phyloP scores from a whole-genome alignment of 2,888 invertebrate genomes.

The Branchipolynoe longqiensis region DNA sequence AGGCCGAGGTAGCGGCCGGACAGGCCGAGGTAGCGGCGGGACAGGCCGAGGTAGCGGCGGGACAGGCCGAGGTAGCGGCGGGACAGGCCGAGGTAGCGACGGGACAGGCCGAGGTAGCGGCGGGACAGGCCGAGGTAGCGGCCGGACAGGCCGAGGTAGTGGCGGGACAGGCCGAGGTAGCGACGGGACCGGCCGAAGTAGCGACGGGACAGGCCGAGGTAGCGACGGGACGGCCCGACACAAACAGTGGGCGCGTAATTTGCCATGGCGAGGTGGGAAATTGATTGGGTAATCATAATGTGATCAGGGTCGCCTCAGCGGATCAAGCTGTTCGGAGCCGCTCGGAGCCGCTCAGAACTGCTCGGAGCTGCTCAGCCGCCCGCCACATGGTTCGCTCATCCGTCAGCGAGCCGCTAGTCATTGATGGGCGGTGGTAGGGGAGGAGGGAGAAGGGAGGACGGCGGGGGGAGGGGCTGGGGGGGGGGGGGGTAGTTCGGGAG shows the following conservation, averaged over 20 bases:
- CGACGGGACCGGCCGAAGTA: not conserved
- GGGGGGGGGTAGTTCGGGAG: not conserved
- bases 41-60: too few relatives aligned
- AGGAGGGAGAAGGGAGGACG: not conserved
- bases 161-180: not conserved
- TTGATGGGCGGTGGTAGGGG: constrained; percentile 1
- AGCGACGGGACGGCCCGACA: not conserved
- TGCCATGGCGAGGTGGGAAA: constrained; percentile 43
- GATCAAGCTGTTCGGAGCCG: constrained; percentile 24
- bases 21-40: too few relatives aligned
- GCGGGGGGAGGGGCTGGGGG: not conserved
- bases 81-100: too few relatives aligned
- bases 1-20: too few relatives aligned
- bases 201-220: too few relatives aligned
- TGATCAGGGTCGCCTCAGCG: constrained; percentile 21
- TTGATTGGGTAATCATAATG: constrained; percentile 51
- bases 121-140: too few relatives aligned
- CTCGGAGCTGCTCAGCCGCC: constrained; percentile 3
- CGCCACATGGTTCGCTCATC: constrained; percentile 19
- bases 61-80: too few relatives aligned
- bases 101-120: too few relatives aligned
- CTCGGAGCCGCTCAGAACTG: not conserved
- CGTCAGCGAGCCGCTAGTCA: too few relatives aligned
- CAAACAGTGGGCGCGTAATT: constrained; percentile 47
- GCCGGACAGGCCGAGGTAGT: too few relatives aligned